phyloP scores from a whole-genome alignment of 37 sponge, comb jelly and placozoan species.

The Hexactinellida sp. region DNA sequence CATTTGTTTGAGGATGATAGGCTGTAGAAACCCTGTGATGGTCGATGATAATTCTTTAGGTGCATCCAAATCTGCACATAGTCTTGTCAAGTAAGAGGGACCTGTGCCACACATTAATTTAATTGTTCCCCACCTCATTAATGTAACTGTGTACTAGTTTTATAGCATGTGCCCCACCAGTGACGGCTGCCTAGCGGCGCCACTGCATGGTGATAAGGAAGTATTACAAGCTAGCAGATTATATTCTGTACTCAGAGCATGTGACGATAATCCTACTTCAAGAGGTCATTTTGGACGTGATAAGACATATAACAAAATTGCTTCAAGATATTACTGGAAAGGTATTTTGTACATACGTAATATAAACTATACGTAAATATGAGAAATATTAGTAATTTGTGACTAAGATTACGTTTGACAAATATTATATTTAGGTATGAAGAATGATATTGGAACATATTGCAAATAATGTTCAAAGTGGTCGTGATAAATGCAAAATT shows the following conservation, averaged over 20 bases:
- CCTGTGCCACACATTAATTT: no score
- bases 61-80: no score
- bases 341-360: not conserved
- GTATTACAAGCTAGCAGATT: not conserved
- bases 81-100: no score
- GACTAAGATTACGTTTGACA: not conserved
- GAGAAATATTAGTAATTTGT: not conserved
- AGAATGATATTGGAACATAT: no score
- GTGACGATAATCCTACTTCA: not conserved
- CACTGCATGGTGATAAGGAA: not conserved
- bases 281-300: not conserved
- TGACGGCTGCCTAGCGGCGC: no score
- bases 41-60: no score
- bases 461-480: no score
- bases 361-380: not conserved
- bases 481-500: not conserved
- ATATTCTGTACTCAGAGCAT: not conserved
- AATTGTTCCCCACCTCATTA: no score
- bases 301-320: not conserved
- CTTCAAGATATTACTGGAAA: no score
- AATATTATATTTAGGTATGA: not conserved
- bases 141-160: no score
- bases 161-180: no score
- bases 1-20: not conserved
- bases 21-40: not conserved